Evolutionary conservation across 1,140 invertebrate genomes (phyloP), one percentile per base, ranked within the genome.

Genomic region (Kradibia gibbosae): DNA sequence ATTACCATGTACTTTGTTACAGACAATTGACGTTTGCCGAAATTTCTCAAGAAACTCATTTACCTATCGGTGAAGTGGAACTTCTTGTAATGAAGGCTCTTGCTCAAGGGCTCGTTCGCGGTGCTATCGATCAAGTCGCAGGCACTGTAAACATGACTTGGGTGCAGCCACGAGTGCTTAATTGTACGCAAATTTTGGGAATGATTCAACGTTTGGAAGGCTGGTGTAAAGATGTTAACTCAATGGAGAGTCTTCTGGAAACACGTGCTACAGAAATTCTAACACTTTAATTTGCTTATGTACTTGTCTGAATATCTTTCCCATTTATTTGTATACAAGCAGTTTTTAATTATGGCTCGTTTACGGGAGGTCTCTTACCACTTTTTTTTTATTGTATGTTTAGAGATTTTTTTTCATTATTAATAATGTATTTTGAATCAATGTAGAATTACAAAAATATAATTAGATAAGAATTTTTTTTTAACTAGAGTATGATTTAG

Each of bases 71-170:
- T 67, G 95, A 99, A 91, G 97, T 99, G 31, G 99, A 99, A 89
- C 92, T 99, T 80, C 92, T 99, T 17, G 97, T 99, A 3, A 99
- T 99, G 99, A 99, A 99, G 91, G 99, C 99, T 0, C 89, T 99
- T 39, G 97, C 98, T n/a, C 94, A 99, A 85, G 97, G 96, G 65
- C 93, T 99, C 0, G 96, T 99, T 4, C 94, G 95, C 82, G 99
- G 99, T 22, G 95, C 95, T 70, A 99, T 99, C 85, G 98, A 99
- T 93, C 97, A 99, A 92, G 97, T 99, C 4, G 94, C 94, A 25
- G 90, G 93, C 78, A 95, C 92, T 82, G 95, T 97, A 8, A 93
- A 95, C 84, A 94, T 97, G 92, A 95, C 94, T n/a, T 91, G 91
- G 91, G 96, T 99, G 28, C 97, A 98, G 89, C 98, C 98, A 1